A percentile compares a stretch with the other conserved stretches of the same genome.
phyloP scores from a whole-genome alignment of 2,113 vertebrate species.

The Sorex fumeus region DNA sequence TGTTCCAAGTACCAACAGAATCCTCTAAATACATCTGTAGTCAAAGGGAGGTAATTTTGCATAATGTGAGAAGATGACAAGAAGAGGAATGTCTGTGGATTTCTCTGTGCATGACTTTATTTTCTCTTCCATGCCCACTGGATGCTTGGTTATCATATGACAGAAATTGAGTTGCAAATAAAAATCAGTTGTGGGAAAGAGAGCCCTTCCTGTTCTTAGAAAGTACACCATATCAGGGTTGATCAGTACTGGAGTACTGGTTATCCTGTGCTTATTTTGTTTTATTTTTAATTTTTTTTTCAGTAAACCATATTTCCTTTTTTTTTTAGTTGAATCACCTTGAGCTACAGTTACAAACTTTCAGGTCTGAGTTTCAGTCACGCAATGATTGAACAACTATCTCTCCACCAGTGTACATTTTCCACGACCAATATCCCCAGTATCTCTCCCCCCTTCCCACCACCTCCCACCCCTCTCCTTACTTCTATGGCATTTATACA shows the following conservation, averaged over 20 bases:
- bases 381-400: too few relatives aligned
- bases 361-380: too few relatives aligned
- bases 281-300: too few relatives aligned
- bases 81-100: background rate
- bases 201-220: background rate
- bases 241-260: background rate
- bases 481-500: too few relatives aligned
- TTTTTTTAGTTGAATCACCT: too few relatives aligned
- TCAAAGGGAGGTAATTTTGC: conserved; percentile 39
- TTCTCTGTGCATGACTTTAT: background rate
- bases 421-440: too few relatives aligned
- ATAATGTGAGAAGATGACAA: background rate
- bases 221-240: background rate
- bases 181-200: background rate
- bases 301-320: too few relatives aligned
- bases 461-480: too few relatives aligned
- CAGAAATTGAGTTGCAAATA: background rate
- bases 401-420: too few relatives aligned
- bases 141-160: background rate
- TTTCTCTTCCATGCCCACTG: background rate
- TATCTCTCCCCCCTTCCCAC: too few relatives aligned
- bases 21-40: conserved; percentile 2
- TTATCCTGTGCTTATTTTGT: background rate
- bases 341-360: too few relatives aligned
- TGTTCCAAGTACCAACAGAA: background rate